These are phyloP conservation scores for Zophobas atratus DNA, from an alignment of 1,140 invertebrate genomes.

Conservation along the genomic window DNA sequence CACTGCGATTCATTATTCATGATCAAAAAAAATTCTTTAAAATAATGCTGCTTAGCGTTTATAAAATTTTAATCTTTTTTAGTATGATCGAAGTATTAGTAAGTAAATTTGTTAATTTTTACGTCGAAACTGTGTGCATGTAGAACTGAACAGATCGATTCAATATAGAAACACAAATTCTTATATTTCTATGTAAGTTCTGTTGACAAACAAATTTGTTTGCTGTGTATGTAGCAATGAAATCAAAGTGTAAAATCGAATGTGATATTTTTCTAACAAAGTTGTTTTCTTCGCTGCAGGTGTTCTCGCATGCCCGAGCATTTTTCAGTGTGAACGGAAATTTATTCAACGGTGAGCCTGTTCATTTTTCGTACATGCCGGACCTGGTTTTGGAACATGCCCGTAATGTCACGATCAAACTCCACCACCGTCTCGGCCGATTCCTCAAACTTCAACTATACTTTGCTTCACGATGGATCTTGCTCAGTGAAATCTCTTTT, in stretches of 20 bases:
- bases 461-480: constrained; percentile 89
- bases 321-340: constrained; percentile 81
- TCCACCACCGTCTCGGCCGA: constrained; percentile 83
- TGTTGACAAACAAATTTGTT: constrained; percentile 17
- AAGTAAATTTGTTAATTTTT: too few species aligned
- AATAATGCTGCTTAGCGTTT: too few species aligned
- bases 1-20: too few species aligned
- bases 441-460: constrained; percentile 87
- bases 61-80: too few species aligned
- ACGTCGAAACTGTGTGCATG: too few species aligned
- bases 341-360: constrained; percentile 76
- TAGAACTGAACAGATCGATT: too few species aligned
- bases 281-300: constrained; percentile 66
- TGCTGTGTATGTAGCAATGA: not conserved
- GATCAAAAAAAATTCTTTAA: too few species aligned
- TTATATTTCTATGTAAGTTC: too few species aligned
- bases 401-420: constrained; percentile 86
- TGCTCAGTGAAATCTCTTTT: constrained; percentile 90
- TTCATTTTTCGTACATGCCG: constrained; percentile 84
- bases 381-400: constrained; percentile 86
- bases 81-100: too few species aligned
- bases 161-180: too few species aligned
- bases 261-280: constrained; percentile 13
- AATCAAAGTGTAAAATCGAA: not conserved
- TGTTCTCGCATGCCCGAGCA: constrained; percentile 80